Evolutionary conservation across 1,140 invertebrate genomes (phyloP).

Genomic region (Drosophila paulistorum): DNA sequence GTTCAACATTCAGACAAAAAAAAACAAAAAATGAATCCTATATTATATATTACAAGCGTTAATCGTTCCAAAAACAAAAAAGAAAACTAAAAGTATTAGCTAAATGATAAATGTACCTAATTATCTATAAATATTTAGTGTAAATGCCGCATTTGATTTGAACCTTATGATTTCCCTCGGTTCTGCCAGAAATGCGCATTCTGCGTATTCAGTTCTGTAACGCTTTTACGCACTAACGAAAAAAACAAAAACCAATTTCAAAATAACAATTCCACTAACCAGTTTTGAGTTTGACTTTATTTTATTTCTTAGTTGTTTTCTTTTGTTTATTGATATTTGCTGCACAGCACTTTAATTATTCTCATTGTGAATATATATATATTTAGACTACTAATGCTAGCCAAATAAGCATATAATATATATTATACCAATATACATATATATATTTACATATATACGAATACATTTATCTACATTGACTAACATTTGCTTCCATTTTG

Average conservation of each 20-base stretch:
- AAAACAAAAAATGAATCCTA: background rate
- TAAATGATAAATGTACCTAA: conserved; percentile 56
- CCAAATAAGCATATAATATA: conserved; percentile 9
- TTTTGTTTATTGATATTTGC: conserved; percentile 41
- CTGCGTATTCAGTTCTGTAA: conserved; percentile 40
- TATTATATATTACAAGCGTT: conserved; percentile 20
- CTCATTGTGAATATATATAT: conserved; percentile 61
- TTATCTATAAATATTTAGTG: conserved; percentile 48
- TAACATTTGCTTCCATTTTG: conserved; percentile 51
- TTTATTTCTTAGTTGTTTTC: conserved; percentile 14
- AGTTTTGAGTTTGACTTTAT: conserved; percentile 26
- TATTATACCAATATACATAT: conserved; percentile 34
- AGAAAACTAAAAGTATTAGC: conserved; percentile 57
- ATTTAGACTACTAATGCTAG: background rate
- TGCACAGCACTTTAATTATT: conserved; percentile 63
- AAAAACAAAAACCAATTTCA: conserved; percentile 30
- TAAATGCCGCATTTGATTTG: conserved; percentile 66
- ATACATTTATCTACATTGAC: conserved; percentile 35
- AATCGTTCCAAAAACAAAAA: conserved; percentile 46
- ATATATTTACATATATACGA: conserved; percentile 24
- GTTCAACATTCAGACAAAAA: conserved; percentile 50
- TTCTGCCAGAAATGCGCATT: conserved; percentile 6
- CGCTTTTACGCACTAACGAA: conserved; percentile 61
- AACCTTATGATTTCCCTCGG: conserved; percentile 41
- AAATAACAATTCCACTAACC: conserved; percentile 47